Percentiles rank a stretch among this genome's conserved stretches.
These are phyloP conservation scores for Chironomus striatipennis DNA, from an alignment of 1,140 invertebrate genomes.

Conservation along the genomic window DNA sequence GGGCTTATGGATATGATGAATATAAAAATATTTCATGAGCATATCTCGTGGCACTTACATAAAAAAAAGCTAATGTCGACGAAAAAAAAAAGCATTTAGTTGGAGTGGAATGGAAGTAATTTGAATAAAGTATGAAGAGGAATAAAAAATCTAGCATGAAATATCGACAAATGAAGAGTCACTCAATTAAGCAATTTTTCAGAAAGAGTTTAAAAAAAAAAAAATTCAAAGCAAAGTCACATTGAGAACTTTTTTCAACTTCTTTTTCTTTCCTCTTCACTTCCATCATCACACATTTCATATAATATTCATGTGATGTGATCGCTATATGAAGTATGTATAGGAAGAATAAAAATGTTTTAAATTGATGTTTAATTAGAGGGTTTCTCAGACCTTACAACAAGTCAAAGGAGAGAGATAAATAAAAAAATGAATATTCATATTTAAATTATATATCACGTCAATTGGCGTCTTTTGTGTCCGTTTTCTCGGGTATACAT, in stretches of 20 bases:
- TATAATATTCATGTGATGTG: neutral
- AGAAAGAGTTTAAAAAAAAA: too few species aligned
- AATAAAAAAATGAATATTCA: conserved; percentile 5
- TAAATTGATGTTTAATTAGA: conserved; percentile 23
- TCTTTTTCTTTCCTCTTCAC: too few species aligned
- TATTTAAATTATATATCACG: conserved; percentile 23
- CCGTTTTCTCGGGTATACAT: neutral
- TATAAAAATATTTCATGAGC: neutral
- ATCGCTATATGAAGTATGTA: neutral
- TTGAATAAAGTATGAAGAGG: neutral
- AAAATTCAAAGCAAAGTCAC: too few species aligned
- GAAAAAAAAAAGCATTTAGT: neutral
- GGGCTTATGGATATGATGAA: conserved; percentile 12
- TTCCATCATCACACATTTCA: neutral
- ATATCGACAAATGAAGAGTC: conserved; percentile 16
- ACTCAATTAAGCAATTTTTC: conserved; percentile 16
- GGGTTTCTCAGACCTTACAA: conserved; percentile 5
- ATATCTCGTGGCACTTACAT: conserved; percentile 6
- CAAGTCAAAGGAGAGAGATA: neutral
- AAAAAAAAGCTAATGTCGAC: neutral
- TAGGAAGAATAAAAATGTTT: conserved; percentile 9
- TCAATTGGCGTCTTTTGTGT: conserved; percentile 12
- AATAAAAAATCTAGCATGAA: neutral
- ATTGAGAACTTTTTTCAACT: too few species aligned
- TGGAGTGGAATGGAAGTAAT: neutral